Evolutionary conservation across 2,888 invertebrate genomes (phyloP), one percentile per base, ranked within the genome.

Genomic region (Panzeria rudis): DNA sequence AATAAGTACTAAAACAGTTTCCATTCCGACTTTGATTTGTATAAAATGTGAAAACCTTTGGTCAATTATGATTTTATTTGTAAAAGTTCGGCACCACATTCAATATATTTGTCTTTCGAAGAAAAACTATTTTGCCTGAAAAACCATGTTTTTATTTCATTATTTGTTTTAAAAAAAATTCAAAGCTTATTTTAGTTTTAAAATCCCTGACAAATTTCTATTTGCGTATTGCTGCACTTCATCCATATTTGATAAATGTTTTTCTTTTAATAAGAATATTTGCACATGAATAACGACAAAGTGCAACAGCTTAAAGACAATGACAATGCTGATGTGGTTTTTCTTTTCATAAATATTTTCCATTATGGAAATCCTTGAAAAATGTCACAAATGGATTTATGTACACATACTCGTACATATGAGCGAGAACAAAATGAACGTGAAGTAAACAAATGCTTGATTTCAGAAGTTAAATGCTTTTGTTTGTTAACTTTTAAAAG

Each of bases 261-360:
- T 17, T n/a, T n/a, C 5, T 44, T n/a, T 7, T n/a, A n/a, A 38
- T 38, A 20, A 56, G 3, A 9, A 20, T 23, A 8, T 64, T 71
- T 81, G 47, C 64, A 47, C 59, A 32, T 44, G 59, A 66, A 68
- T 56, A 56, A 62, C 59, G 69, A 76, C 25, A 71, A 56, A 64
- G 41, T 29, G 69, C 69, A 82, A 82, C 82, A 76, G 76, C 41
- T 69, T 76, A 47, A 17, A 44, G 41, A 44, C n/a, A 76, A 32
- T 59, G 66, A 54, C 56, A 54, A 47, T 32, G 35, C 32, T 56
- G 66, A 76, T 44, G 76, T 23, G 66, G 32, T 32, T 25, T 38
- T 64, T 64, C 50, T 71, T 44, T 38, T 62, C 23, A 62, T 44
- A 52, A 50, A 32, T 13, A 47, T 11, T 9, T 47, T 56, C 8